Evolutionary conservation across 2,797 vertebrate genomes (phyloP).

Genomic region (Hypotaenidia okinawae): DNA sequence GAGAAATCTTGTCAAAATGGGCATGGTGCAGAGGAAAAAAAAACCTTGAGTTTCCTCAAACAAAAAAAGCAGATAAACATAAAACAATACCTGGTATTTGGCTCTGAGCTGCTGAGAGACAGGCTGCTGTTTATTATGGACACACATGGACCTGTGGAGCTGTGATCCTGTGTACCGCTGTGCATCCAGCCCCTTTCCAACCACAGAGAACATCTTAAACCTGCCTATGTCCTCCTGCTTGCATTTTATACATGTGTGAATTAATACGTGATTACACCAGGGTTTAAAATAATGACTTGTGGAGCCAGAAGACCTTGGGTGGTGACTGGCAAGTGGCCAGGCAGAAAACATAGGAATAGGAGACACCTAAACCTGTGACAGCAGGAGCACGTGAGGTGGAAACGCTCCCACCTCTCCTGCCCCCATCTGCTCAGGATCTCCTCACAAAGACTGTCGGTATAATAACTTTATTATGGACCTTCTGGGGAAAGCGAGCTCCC

Average conservation of each 20-base stretch:
- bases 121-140: background rate
- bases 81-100: background rate
- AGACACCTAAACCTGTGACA: constrained; percentile 16
- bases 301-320: constrained; percentile 5
- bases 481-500: constrained; percentile 2
- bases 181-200: background rate
- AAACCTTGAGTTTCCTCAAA: background rate
- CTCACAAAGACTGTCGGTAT: constrained; percentile 45
- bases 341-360: background rate
- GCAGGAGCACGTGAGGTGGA: background rate
- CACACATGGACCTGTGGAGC: background rate
- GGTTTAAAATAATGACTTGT: constrained; percentile 36
- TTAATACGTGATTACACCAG: background rate
- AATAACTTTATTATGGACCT: constrained; percentile 68
- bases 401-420: background rate
- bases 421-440: constrained; percentile 48
- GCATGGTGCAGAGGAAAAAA: rapidly evolving
- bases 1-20: constrained; percentile 10
- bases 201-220: constrained; percentile 29
- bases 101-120: background rate
- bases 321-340: constrained; percentile 12
- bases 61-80: background rate
- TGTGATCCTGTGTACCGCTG: rapidly evolving
- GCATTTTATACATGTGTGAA: background rate
- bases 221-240: constrained; percentile 25